phyloP scores from a whole-genome alignment of 2,888 invertebrate genomes.

The Palloptera scutellata region DNA sequence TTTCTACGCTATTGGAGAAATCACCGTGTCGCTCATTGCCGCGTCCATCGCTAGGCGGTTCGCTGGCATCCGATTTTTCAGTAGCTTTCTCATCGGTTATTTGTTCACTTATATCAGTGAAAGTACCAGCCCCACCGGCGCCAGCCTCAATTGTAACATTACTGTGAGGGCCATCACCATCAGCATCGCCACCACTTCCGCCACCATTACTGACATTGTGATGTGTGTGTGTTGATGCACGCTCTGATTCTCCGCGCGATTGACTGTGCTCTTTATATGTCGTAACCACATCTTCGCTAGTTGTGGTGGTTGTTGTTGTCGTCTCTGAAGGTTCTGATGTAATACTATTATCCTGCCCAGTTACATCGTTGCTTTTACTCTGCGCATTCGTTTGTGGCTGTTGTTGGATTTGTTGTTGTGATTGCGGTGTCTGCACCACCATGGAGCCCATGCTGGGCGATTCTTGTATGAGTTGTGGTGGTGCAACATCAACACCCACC shows the following conservation, averaged over 20 bases:
- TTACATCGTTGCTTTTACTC: conserved; percentile 55
- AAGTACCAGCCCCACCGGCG: conserved; percentile 28
- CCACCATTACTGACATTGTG: conserved; percentile 43
- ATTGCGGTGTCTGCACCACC: conserved; percentile 48
- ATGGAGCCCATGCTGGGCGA: conserved; percentile 62
- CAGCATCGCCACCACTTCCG: conserved; percentile 25
- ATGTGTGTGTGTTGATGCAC: conserved; percentile 36
- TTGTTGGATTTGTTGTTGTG: conserved; percentile 46
- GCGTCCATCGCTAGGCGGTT: conserved; percentile 47
- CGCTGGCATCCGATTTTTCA: conserved; percentile 55
- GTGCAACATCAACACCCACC: conserved; percentile 53
- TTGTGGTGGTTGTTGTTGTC: conserved; percentile 63
- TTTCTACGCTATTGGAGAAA: conserved; percentile 48
- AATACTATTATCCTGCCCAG: conserved; percentile 61
- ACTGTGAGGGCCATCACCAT: conserved; percentile 20
- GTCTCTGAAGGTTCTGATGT: conserved; percentile 63
- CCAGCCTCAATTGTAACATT: conserved; percentile 29
- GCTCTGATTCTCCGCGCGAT: conserved; percentile 31
- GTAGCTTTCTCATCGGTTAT: conserved; percentile 39
- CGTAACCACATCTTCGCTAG: conserved; percentile 63
- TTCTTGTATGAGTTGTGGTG: conserved; percentile 57
- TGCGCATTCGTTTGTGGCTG: conserved; percentile 34
- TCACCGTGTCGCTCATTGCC: conserved; percentile 45
- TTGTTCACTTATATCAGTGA: conserved; percentile 36
- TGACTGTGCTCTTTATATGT: conserved; percentile 61